Conservation (phyloP, 2,113 vertebrate species). For the Pachypanchax playfairii region DNA sequence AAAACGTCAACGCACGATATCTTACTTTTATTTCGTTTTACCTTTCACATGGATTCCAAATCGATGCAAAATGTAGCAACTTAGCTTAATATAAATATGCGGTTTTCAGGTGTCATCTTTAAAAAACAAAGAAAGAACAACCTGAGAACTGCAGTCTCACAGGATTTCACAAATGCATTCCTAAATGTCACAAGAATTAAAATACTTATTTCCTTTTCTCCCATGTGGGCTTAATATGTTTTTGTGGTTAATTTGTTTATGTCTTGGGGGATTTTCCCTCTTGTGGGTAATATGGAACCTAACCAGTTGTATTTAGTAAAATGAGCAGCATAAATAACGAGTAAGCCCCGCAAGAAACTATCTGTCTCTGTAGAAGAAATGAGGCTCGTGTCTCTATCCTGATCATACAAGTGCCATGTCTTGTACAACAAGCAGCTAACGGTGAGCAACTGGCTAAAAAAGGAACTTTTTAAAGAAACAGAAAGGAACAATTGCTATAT, state of each 20-base stretch:
- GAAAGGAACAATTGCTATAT: constrained; percentile 35
- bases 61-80: no score
- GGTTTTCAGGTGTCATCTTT: neutral
- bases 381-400: neutral
- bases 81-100: neutral
- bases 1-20: neutral
- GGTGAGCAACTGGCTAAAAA: constrained; percentile 6
- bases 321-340: constrained; percentile 25
- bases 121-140: no score
- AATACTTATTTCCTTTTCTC: neutral
- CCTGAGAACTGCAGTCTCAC: neutral
- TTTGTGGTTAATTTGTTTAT: constrained; percentile 8
- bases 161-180: neutral
- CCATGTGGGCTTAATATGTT: no score
- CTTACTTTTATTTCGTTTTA: neutral
- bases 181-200: neutral
- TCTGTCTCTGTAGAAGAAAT: constrained; percentile 31
- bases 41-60: neutral
- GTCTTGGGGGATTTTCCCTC: neutral
- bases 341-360: neutral
- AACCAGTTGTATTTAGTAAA: constrained; percentile 6
- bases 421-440: constrained; percentile 14
- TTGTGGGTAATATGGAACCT: neutral
- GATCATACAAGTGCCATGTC: constrained; percentile 7
- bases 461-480: constrained; percentile 24